Base-by-base conservation (phyloP, 2,113 vertebrate species). In the Cromileptes altivelis region DNA sequence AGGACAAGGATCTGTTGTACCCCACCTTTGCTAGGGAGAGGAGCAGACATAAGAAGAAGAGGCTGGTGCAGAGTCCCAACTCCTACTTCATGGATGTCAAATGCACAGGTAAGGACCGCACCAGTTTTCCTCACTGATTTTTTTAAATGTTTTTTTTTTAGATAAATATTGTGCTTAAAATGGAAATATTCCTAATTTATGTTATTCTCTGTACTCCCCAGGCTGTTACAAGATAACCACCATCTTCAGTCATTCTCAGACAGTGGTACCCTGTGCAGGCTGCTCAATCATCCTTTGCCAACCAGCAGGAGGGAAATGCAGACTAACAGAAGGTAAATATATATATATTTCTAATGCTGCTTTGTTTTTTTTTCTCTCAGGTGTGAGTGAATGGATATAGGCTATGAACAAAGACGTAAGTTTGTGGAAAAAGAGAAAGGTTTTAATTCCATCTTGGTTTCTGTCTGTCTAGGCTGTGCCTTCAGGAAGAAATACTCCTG, bases 51-150 rank as follows among this genome's bases (percentile, higher is more conserved):
- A 98, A 98, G 95, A 98, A 97, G 93, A 98, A 96, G 92, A 96
- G 96, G 78, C 94, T 97, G 89, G 96, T 97, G 53, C 97, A 98
- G 93, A 96, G 95, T 50, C 96, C 97, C 21, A 97, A 97, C 85
- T 97, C 97, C 50, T 98, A 96, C 85, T 97, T 97, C 85, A 97
- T 97, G 96, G 97, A 97, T 60, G 96, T 97, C 13, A 98, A 97
- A 63, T 97, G 97, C 85, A 93, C 94, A 80, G 96, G 97, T 97
- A 65, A 21, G 70, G 15, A 47, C 33, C 67, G 27, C 27, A n/a
- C 4, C n/a, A 56, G 6, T 6, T 56, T 58, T 11, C 6, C 3
- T 23, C 6, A 6, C 0, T 49, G 3, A 10, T 55, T 53, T 37
- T 49, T 4, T 21, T n/a, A n/a, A 11, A 12, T 45, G 25, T 21